These are phyloP conservation scores for Haliaeetus vocifer DNA, from an alignment of 2,797 vertebrate genomes.

Conservation along the genomic window DNA sequence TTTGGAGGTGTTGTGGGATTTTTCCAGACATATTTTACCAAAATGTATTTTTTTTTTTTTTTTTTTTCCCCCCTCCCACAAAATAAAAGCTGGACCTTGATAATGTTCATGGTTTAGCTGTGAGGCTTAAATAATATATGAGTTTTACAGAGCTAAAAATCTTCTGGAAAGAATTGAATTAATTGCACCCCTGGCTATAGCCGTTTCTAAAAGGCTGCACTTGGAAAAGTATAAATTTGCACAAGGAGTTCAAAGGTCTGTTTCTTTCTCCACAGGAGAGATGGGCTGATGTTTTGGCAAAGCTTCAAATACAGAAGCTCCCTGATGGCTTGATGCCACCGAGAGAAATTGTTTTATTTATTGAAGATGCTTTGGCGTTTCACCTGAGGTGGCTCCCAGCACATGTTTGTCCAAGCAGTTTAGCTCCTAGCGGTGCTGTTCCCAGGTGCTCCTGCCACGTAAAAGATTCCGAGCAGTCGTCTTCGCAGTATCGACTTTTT, in stretches of 20 bases:
- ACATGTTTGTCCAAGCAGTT: neutral
- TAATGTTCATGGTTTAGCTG: neutral
- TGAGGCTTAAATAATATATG: slow-evolving; percentile 25
- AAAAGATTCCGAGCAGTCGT: accelerated
- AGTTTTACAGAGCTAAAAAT: neutral
- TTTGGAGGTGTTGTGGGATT: neutral
- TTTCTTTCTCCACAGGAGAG: neutral
- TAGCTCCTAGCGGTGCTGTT: neutral
- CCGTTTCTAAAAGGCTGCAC: neutral
- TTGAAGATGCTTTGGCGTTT: neutral
- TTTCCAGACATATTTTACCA: neutral
- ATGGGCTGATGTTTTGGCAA: neutral
- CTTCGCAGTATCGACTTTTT: neutral
- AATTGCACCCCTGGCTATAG: slow-evolving; percentile 21
- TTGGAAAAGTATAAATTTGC: slow-evolving; percentile 12
- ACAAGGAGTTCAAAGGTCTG: neutral
- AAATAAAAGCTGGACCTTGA: neutral
- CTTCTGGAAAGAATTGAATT: slow-evolving; percentile 30
- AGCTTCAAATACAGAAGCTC: neutral
- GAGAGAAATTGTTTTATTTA: neutral
- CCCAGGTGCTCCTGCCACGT: accelerated
- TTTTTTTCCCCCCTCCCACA: neutral
- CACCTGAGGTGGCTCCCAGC: neutral
- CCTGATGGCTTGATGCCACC: neutral
- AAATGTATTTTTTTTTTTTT: neutral